Base-by-base conservation (phyloP, 2,113 vertebrate genomes). In the Rana temporaria region DNA sequence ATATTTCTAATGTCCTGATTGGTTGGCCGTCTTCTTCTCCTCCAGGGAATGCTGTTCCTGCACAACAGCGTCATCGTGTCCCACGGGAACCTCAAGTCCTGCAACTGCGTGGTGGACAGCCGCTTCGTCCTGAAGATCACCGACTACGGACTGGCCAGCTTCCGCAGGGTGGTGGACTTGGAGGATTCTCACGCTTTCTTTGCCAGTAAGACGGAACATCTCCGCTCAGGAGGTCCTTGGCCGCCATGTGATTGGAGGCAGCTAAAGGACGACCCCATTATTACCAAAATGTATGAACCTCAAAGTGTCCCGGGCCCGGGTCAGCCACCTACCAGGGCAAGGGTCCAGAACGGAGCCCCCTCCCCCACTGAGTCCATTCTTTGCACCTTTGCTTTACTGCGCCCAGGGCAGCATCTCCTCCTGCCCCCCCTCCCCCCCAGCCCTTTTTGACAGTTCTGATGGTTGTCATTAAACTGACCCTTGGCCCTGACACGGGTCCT, bases 101-200 rank as follows among this genome's bases (percentile, higher is more conserved):
- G 96, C 84, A 98, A 98, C 93, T 98, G 97, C 0, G 95, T 98
- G 86, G 97, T 98, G 62, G 97, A 98, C 63, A 94, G 96, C 6
- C 96, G 96, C 79, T 98, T 98, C 0, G 97, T 98, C n/a, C 92
- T 98, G 60, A 98, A 98, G 92, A 95, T 98, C 90, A 97, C 96
- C 0, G 96, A 98, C 89, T 97, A 97, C 0, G 97, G 97, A 0
- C 86, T 98, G 72, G 92, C 94, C 88, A 96, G 93, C 81, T 95
- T 98, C 81, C 89, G 93, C 11, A 55, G 74, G 8, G 67, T 85
- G 0, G 87, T 88, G 3, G 87, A 73, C 4, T 59, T 77, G 0
- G 95, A 97, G 0, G 95, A 96, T 80, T 85, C 89, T 1, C 93
- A 97, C 6, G 90, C 86, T 0, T 93, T 91, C 86, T 98, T 96